Evolutionary conservation across 2,797 vertebrate genomes (phyloP).

Genomic region (Etheostoma perlongum): DNA sequence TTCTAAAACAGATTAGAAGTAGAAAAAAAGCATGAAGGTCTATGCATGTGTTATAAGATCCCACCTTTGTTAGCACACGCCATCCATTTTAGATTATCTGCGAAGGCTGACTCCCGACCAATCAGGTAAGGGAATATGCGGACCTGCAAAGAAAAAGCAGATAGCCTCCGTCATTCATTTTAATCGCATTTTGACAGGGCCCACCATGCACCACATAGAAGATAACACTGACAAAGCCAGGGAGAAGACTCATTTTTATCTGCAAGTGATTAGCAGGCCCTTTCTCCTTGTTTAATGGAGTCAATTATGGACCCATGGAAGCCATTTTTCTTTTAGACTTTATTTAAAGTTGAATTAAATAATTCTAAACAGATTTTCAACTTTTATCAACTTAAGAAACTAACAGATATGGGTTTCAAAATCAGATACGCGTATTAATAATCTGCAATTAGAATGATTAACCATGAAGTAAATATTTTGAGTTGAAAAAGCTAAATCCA

Average conservation of each 20-base stretch:
- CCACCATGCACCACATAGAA: slow-evolving; percentile 42
- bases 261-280: slow-evolving; percentile 50
- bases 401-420: not conserved
- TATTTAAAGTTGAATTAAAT: slow-evolving; percentile 28
- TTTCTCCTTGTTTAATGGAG: slow-evolving; percentile 44
- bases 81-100: slow-evolving; percentile 99
- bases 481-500: slow-evolving; percentile 36
- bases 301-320: slow-evolving; percentile 23
- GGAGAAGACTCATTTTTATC: slow-evolving; percentile 47
- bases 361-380: slow-evolving; percentile 3
- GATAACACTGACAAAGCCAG: slow-evolving; percentile 59
- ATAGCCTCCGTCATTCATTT: slow-evolving; percentile 75
- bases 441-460: slow-evolving; percentile 26
- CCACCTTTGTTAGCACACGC: slow-evolving; percentile 99
- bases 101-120: slow-evolving; percentile 97
- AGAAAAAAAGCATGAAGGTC: not conserved
- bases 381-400: slow-evolving; percentile 25
- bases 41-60: slow-evolving; percentile 46
- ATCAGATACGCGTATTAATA: slow-evolving; percentile 11
- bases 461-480: slow-evolving; percentile 30
- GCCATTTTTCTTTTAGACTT: slow-evolving; percentile 35
- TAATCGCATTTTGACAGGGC: slow-evolving; percentile 70
- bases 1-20: slow-evolving; percentile 32
- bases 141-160: slow-evolving; percentile 85
- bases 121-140: slow-evolving; percentile 98